Evolutionary conservation across 2,888 invertebrate genomes (phyloP).

Genomic region (Apotomis turbidana): DNA sequence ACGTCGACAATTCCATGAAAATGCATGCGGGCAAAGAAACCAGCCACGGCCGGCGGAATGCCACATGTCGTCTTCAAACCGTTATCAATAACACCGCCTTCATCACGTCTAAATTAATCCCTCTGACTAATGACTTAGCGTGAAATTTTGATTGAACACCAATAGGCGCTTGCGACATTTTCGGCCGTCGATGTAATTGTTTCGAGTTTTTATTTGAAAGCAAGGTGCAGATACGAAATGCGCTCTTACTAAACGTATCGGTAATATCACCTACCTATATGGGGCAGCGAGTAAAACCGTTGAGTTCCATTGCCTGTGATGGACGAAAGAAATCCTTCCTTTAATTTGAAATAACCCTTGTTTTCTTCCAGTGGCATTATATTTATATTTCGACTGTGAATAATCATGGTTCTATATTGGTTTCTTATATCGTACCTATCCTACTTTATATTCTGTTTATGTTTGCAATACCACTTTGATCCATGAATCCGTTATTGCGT

Average conservation of each 20-base stretch:
- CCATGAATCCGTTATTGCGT: too few relatives aligned
- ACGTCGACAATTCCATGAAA: conserved; percentile 81
- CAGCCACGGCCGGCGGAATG: conserved; percentile 65
- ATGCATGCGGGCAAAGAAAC: conserved; percentile 78
- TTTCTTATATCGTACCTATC: too few relatives aligned
- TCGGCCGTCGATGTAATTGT: conserved; percentile 72
- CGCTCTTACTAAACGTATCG: conserved; percentile 43
- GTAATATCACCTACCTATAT: conserved; percentile 38
- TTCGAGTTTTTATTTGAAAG: conserved; percentile 76
- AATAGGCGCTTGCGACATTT: conserved; percentile 71
- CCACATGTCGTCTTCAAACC: conserved; percentile 70
- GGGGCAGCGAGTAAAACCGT: conserved; percentile 19
- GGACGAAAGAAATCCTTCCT: conserved; percentile 21
- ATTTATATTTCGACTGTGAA: background rate
- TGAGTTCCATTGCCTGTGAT: conserved; percentile 28
- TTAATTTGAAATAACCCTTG: background rate
- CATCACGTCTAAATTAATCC: conserved; percentile 69
- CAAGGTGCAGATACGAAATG: conserved; percentile 81
- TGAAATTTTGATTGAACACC: conserved; percentile 66
- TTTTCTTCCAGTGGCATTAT: background rate
- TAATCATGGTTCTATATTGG: too few relatives aligned
- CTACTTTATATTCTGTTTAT: too few relatives aligned
- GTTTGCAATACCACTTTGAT: too few relatives aligned
- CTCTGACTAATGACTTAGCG: conserved; percentile 65
- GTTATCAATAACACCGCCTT: conserved; percentile 57